Evolutionary conservation across 2,797 vertebrate genomes (phyloP).

Genomic region (Rhinatrema bivittatum): DNA sequence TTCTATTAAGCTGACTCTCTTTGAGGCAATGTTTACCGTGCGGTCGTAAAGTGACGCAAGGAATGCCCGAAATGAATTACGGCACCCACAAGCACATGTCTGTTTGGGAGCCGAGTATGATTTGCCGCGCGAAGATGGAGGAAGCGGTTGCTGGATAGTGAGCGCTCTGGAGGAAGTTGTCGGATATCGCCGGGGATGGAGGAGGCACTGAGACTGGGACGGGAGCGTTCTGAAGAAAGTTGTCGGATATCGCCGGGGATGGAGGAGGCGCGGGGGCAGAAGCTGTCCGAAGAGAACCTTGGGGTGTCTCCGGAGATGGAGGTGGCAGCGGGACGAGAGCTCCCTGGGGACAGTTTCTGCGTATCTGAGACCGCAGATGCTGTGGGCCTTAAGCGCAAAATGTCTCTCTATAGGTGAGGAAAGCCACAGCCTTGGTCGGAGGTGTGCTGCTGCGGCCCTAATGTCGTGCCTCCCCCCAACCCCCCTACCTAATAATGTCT

Average conservation of each 20-base stretch:
- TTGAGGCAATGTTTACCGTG: too few relatives aligned
- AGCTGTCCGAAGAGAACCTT: not conserved
- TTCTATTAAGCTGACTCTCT: too few relatives aligned
- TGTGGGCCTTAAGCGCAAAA: slow-evolving; percentile 35
- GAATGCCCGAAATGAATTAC: rapidly evolving
- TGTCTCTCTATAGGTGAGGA: slow-evolving; percentile 52
- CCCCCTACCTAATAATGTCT: too few relatives aligned
- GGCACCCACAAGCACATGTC: not conserved
- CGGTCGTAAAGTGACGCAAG: not conserved
- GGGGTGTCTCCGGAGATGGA: too few relatives aligned
- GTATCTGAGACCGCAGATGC: not conserved
- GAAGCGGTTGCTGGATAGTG: not conserved
- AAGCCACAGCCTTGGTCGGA: rapidly evolving
- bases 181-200: not conserved
- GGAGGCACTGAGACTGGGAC: not conserved
- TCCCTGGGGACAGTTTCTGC: too few relatives aligned
- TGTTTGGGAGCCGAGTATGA: not conserved
- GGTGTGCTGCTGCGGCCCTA: too few relatives aligned
- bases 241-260: not conserved
- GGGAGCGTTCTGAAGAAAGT: not conserved
- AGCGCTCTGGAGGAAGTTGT: too few relatives aligned
- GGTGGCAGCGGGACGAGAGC: too few relatives aligned
- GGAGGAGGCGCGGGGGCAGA: not conserved
- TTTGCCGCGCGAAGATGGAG: not conserved
- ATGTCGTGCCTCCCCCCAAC: too few relatives aligned